Evolutionary conservation across 2,113 vertebrate species (phyloP).

Genomic region (Romanogobio albipinnatus): DNA sequence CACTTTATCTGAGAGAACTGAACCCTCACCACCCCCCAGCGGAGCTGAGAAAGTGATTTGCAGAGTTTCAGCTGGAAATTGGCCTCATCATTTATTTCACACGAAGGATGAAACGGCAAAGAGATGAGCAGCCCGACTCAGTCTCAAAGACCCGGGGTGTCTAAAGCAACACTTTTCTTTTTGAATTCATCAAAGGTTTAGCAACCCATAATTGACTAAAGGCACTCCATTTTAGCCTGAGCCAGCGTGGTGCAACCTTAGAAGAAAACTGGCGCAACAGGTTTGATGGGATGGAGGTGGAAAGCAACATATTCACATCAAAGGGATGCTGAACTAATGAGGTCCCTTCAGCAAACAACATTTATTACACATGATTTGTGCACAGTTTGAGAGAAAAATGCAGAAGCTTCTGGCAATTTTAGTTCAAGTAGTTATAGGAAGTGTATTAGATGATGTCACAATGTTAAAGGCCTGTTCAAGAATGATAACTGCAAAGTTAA

Average conservation of each 20-base stretch:
- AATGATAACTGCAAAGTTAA: not conserved
- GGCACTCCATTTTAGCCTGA: not conserved
- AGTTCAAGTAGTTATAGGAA: not conserved
- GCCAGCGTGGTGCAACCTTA: not conserved
- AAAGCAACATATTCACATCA: not conserved
- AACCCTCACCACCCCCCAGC: conserved; percentile 38
- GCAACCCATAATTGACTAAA: conserved; percentile 19
- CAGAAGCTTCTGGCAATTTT: not conserved
- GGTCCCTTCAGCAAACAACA: not conserved
- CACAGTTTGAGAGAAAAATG: not conserved
- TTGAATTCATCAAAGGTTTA: conserved; percentile 40
- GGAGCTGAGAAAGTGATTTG: conserved; percentile 28
- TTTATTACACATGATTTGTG: not conserved
- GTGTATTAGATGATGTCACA: not conserved
- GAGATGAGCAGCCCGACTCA: not conserved
- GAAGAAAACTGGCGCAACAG: conserved; percentile 6
- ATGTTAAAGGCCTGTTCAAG: not conserved
- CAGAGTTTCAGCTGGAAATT: conserved; percentile 43
- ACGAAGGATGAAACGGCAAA: conserved; percentile 28
- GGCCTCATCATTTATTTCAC: conserved; percentile 33
- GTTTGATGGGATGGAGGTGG: conserved; percentile 1
- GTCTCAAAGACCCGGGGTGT: conserved; percentile 4
- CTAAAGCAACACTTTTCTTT: conserved; percentile 25
- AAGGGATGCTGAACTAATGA: conserved; percentile 18
- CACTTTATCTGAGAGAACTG: conserved; percentile 54